phyloP scores from a whole-genome alignment of 2,113 vertebrate genomes.

The Zosterops japonicus region DNA sequence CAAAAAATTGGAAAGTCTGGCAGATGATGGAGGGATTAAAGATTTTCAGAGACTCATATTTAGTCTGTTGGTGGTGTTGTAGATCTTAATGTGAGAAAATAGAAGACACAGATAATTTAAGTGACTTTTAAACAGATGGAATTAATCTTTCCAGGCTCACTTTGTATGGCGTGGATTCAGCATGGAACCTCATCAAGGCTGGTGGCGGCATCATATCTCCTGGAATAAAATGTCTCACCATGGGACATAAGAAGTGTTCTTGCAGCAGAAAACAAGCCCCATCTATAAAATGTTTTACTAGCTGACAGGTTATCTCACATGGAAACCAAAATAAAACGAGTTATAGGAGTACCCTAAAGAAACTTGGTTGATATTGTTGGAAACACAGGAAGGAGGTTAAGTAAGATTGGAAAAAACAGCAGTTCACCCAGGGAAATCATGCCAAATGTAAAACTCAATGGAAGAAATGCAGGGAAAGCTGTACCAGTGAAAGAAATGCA shows the following conservation, averaged over 20 bases:
- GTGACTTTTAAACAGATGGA: neutral
- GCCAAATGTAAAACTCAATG: neutral
- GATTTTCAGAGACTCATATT: neutral
- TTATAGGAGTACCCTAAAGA: neutral
- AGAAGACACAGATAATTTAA: neutral
- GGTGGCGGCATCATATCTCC: neutral
- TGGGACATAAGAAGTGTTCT: neutral
- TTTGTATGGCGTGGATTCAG: neutral
- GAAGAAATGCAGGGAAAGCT: neutral
- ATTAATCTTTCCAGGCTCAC: neutral
- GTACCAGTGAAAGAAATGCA: neutral
- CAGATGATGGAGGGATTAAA: neutral
- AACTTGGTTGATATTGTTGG: neutral
- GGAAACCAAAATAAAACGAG: neutral
- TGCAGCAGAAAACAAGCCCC: neutral
- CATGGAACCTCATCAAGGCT: rapidly evolving
- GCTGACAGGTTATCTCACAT: neutral
- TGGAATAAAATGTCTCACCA: neutral
- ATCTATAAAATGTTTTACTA: neutral
- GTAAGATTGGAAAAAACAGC: neutral
- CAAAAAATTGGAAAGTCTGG: neutral
- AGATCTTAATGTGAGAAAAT: neutral
- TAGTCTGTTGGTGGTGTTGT: neutral
- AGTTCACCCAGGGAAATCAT: neutral
- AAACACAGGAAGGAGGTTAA: neutral